Evolutionary conservation across 2,888 invertebrate species (phyloP).

Genomic region (Harmothoe impar): DNA sequence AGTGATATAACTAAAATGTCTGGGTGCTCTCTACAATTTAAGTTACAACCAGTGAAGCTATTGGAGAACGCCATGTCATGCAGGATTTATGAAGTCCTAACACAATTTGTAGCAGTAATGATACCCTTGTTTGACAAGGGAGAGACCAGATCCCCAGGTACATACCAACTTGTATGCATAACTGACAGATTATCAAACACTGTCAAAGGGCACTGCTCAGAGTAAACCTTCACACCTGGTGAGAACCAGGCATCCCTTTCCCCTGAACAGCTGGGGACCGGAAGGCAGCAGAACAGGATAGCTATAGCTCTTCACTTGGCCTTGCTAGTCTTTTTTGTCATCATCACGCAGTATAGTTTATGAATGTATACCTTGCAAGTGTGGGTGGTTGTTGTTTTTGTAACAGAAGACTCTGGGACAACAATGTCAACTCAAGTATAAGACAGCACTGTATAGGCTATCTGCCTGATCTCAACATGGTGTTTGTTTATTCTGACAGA

Average conservation of each 20-base stretch:
- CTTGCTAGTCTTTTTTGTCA: not conserved
- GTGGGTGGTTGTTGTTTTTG: not conserved
- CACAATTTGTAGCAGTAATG: too few relatives aligned
- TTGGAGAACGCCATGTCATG: too few relatives aligned
- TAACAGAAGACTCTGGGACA: conserved; percentile 2
- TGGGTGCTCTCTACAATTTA: too few relatives aligned
- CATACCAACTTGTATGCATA: too few relatives aligned
- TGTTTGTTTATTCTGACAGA: conserved; percentile 1
- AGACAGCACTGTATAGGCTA: conserved; percentile 16
- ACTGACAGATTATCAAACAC: too few relatives aligned
- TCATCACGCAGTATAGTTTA: not conserved
- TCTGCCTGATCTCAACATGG: not conserved
- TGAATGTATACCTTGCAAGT: conserved; percentile 14
- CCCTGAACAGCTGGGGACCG: not conserved
- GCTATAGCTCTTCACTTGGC: not conserved
- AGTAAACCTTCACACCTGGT: too few relatives aligned
- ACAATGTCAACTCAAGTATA: not conserved
- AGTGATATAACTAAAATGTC: not conserved
- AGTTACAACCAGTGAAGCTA: too few relatives aligned
- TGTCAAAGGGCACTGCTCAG: too few relatives aligned
- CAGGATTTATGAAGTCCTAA: too few relatives aligned
- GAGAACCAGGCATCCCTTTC: not conserved
- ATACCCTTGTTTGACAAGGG: too few relatives aligned
- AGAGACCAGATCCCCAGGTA: too few relatives aligned
- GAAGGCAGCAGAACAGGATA: not conserved